Evolutionary conservation across 2,113 vertebrate species (phyloP), one percentile per base, ranked within the genome.

Genomic region (Brachyistius frenatus): DNA sequence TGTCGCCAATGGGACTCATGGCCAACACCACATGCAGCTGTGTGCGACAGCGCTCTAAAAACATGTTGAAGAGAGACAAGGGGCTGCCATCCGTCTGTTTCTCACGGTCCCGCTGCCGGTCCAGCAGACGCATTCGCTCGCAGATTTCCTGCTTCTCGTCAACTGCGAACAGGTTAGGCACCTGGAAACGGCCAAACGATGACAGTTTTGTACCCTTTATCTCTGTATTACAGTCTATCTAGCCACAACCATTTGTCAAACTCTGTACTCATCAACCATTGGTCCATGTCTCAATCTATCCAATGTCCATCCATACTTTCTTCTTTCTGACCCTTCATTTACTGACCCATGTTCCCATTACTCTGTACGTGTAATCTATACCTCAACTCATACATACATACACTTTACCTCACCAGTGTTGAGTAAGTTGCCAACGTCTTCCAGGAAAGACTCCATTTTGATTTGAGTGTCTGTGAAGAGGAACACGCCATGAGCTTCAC

Each of bases 1-100:
- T 92, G 32, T 98, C 97, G 65, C 96, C 97, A 5, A 98, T 96
- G 77, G 97, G 97, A 84, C 97, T 98, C 97, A 97, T 97, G 78
- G 96, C 96, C 66, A 98, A 84, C 23, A 97, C 96, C 30, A 98
- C 92, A 10, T 97, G 97, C 60, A 98, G 89, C 49, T 96, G 97
- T 68, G 95, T 94, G 67, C 96, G 95, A 66, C 97, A 98, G n/a
- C 95, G 95, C 50, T 96, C 96, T 8, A 97, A 84, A 53, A 98
- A 98, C 95, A 97, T 95, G 92, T 97, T 97, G 89, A 97, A 97
- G 30, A 98, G 95, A 1, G 97, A 95, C 32, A 96, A 83, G 4
- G 95, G 90, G 65, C 94, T 96, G 41, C 97, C 96, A 0, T 98
- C 97, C 0, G 96, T 98, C 80, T 97, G 97, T 0, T 97, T 96